phyloP scores from a whole-genome alignment of 2,113 vertebrate genomes.

The Machaerirhynchus nigripectus region DNA sequence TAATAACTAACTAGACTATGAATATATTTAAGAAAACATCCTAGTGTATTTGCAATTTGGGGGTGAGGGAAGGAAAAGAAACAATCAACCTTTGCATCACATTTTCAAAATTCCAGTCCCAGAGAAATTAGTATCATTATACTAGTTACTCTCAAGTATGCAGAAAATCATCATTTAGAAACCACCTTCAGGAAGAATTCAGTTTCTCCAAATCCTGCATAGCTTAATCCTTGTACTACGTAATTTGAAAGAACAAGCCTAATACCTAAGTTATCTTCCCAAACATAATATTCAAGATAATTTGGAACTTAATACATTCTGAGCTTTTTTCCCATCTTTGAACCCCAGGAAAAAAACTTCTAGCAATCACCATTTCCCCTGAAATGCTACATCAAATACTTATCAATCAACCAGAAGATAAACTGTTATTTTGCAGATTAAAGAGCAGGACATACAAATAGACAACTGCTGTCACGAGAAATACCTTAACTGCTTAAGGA shows the following conservation, averaged over 20 bases:
- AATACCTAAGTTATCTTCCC: not conserved
- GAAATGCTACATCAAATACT: not conserved
- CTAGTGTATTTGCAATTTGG: not conserved
- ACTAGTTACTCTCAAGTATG: not conserved
- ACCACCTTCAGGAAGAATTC: not conserved
- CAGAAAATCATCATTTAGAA: not conserved
- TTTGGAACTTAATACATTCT: not conserved
- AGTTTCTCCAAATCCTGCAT: not conserved
- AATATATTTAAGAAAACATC: not conserved
- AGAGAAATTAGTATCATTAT: not conserved
- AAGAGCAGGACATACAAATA: not conserved
- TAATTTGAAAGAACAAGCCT: not conserved
- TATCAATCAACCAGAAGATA: not conserved
- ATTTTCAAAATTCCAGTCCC: not conserved
- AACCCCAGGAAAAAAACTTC: not conserved
- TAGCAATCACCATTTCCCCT: not conserved
- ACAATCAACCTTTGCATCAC: not conserved
- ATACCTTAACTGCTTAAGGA: not conserved
- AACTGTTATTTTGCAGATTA: not conserved
- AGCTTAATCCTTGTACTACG: not conserved
- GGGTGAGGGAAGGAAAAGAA: rapidly evolving
- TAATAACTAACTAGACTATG: not conserved
- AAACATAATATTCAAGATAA: not conserved
- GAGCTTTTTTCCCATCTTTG: not conserved
- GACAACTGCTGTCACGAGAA: not conserved